Evolutionary conservation across 1,140 invertebrate species (phyloP).

Genomic region (Drosophila grimshawi): DNA sequence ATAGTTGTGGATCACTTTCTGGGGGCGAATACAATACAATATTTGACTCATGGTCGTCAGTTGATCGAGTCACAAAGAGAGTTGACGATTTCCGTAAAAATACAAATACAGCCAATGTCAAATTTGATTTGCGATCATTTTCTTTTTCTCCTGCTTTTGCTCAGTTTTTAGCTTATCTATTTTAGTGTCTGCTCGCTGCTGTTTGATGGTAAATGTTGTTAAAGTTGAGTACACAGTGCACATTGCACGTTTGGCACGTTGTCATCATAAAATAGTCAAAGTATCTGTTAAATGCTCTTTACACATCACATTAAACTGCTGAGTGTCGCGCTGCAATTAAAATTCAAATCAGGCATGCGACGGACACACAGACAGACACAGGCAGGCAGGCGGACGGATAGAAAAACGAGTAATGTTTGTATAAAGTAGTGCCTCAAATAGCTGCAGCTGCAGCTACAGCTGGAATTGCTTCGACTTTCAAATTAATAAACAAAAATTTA

Average conservation of each 20-base stretch:
- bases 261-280: slow-evolving; percentile 74
- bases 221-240: slow-evolving; percentile 27
- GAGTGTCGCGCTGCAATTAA: slow-evolving; percentile 40
- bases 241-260: slow-evolving; percentile 63
- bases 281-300: slow-evolving; percentile 71
- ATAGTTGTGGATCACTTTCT: too few relatives aligned
- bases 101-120: slow-evolving; percentile 1
- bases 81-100: slow-evolving; percentile 13
- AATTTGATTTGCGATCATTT: background rate
- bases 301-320: slow-evolving; percentile 62
- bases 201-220: background rate
- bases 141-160: background rate
- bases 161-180: background rate
- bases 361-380: background rate
- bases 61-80: slow-evolving; percentile 7
- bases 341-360: slow-evolving; percentile 65
- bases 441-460: slow-evolving; percentile 23
- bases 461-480: slow-evolving; percentile 22
- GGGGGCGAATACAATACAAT: slow-evolving; percentile 17
- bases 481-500: slow-evolving; percentile 8
- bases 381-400: too few relatives aligned
- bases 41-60: slow-evolving; percentile 32
- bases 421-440: slow-evolving; percentile 9
- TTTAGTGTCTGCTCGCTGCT: slow-evolving; percentile 11
- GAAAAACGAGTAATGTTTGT: too few relatives aligned